Evolutionary conservation across 2,113 vertebrate genomes (phyloP).

Genomic region (Prolemur simus): DNA sequence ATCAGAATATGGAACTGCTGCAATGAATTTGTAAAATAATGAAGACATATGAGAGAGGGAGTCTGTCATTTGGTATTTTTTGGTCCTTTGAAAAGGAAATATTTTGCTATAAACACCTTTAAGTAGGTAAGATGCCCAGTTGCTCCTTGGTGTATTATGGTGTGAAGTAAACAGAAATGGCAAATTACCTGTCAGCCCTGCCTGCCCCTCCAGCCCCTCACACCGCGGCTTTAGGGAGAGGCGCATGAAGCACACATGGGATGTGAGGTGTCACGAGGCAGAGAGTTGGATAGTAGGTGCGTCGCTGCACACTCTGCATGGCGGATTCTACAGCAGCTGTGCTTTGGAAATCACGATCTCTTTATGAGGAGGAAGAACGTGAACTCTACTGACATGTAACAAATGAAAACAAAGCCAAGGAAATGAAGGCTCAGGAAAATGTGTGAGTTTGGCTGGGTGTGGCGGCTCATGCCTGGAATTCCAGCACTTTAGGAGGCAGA

Average conservation of each 20-base stretch:
- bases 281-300: not conserved
- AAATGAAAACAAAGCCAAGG: conserved; percentile 95
- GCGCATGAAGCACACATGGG: not conserved
- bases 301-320: not conserved
- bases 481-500: too few species aligned
- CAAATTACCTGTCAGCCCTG: not conserved
- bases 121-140: not conserved
- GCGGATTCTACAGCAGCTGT: conserved; percentile 93
- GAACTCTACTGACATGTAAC: conserved; percentile 94
- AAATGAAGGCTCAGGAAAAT: conserved; percentile 94
- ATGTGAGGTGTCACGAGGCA: not conserved
- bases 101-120: not conserved
- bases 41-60: not conserved
- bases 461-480: too few species aligned
- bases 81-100: not conserved
- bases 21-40: not conserved
- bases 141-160: too few species aligned
- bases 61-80: not conserved
- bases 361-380: conserved; percentile 96
- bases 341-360: conserved; percentile 93
- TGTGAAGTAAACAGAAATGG: not conserved
- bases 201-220: not conserved
- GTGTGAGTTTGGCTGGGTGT: not conserved
- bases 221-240: not conserved
- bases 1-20: not conserved